Evolutionary conservation across 1,140 invertebrate genomes (phyloP), one percentile per base, ranked within the genome.

Genomic region (Halesus radiatus): DNA sequence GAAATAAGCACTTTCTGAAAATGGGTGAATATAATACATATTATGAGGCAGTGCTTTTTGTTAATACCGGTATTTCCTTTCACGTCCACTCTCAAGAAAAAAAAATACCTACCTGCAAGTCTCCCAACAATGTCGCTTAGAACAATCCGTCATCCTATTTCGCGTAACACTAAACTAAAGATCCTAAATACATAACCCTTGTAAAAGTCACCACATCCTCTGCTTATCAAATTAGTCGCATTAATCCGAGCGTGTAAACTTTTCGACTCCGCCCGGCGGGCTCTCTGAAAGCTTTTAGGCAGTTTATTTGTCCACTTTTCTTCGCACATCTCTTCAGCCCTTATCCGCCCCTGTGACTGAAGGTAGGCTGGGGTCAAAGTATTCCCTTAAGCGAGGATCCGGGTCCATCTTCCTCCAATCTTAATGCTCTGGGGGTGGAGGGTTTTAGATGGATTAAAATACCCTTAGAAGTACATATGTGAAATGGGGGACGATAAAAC

Each of bases 141-240:
- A 45, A 45, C 37, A 45, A 45, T 45, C 37, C 37, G 37, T 45
- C 37, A 45, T 45, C 37, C 37, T 13, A 45, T 45, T 45, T 45
- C 37, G 37, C 37, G 37, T 0, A 45, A 45, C 37, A 45, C 37
- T 45, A 13, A 45, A 45, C 37, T 45, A 45, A 45, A 45, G 37
- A 10, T 45, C 37, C 37, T 13, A 45, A 45, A 45, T 13, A 45
- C 37, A 45, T 45, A 45, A 60, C 56, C 56, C 56, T 20, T 18
- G 18, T n/a, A 23, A 60, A 60, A 60, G 56, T 20, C 56, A 22
- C 56, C 56, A 5, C 56, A 20, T 13, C 56, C 37, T 45, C 37
- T 45, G 37, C 18, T 23, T 60, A 60, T 60, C 56, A 60, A 60
- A 60, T 60, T 60, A 60, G 56, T 23, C 56, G 56, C 56, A 60